Percentiles rank a stretch among this genome's conserved stretches.
Evolutionary conservation across 2,797 vertebrate species (phyloP).

Genomic region (Remorina albescens): DNA sequence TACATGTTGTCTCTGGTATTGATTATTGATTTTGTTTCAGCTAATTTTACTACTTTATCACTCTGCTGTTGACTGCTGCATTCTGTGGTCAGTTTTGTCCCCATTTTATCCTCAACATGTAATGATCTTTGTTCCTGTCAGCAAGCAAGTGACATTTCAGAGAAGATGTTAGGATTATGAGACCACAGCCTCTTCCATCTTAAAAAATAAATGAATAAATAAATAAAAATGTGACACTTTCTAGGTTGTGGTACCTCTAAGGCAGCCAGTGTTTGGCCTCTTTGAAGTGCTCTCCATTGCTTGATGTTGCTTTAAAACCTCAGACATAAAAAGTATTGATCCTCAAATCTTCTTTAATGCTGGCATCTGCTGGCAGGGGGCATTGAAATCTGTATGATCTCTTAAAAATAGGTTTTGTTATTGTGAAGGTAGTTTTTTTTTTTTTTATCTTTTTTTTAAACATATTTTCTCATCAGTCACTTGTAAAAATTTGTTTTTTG

Average conservation of each 20-base stretch:
- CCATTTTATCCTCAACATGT: neutral
- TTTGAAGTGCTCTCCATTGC: slow-evolving; percentile 39
- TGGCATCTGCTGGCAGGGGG: slow-evolving; percentile 5
- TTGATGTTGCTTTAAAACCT: slow-evolving; percentile 30
- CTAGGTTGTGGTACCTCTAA: slow-evolving; percentile 2
- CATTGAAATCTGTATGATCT: slow-evolving; percentile 4
- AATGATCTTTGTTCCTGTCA: neutral
- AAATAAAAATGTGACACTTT: neutral
- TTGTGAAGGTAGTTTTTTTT: neutral
- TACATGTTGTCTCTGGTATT: neutral
- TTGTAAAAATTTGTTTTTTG: neutral
- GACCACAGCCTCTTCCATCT: neutral
- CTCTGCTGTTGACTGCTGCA: neutral
- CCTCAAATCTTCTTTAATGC: slow-evolving; percentile 20
- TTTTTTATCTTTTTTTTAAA: neutral
- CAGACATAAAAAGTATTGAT: slow-evolving; percentile 37
- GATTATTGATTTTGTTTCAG: too few relatives aligned
- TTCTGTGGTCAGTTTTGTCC: neutral
- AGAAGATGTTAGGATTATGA: neutral
- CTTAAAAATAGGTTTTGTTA: neutral
- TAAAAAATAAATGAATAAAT: neutral
- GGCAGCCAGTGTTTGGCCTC: neutral
- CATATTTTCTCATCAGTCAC: neutral
- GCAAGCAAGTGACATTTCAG: neutral
- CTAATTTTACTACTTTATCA: too few relatives aligned